Conservation (phyloP, 2,888 invertebrate genomes). For the Pandemis corylana region DNA sequence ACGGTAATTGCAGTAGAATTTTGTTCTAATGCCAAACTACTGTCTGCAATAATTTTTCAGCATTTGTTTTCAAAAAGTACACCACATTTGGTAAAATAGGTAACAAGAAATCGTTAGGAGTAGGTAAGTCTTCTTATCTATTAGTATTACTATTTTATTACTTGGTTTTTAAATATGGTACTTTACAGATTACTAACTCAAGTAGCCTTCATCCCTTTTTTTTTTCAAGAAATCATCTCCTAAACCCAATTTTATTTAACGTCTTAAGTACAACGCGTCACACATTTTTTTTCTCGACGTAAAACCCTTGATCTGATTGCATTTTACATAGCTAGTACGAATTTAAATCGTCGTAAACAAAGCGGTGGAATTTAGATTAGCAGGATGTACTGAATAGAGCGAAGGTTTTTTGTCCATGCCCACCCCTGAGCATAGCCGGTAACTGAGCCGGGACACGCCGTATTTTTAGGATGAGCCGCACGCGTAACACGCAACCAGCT, state of each 20-base stretch:
- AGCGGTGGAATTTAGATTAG: constrained; percentile 2
- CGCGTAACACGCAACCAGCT: constrained; percentile 54
- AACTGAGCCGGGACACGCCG: constrained; percentile 49
- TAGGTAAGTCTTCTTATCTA: too few relatives aligned
- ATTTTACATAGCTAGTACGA: constrained; percentile 25
- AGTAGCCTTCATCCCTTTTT: background rate
- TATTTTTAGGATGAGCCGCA: constrained; percentile 45
- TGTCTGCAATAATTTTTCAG: constrained; percentile 47
- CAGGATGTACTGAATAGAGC: constrained; percentile 2
- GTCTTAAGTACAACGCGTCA: too few relatives aligned
- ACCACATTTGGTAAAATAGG: background rate
- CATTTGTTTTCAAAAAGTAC: constrained; percentile 34
- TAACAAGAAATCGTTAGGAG: background rate
- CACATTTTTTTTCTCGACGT: too few relatives aligned
- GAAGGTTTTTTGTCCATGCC: constrained; percentile 22
- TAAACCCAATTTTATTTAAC: too few relatives aligned
- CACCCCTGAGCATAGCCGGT: constrained; percentile 42
- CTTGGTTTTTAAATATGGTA: too few relatives aligned
- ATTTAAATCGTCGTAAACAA: constrained; percentile 43
- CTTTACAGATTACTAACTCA: background rate
- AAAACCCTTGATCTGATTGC: background rate
- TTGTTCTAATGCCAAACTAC: constrained; percentile 49
- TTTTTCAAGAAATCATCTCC: too few relatives aligned
- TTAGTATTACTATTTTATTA: too few relatives aligned
- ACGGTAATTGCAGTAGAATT: constrained; percentile 50